These are phyloP conservation scores for Sthenelais limicola DNA, from an alignment of 2,888 invertebrate genomes.

Conservation along the genomic window DNA sequence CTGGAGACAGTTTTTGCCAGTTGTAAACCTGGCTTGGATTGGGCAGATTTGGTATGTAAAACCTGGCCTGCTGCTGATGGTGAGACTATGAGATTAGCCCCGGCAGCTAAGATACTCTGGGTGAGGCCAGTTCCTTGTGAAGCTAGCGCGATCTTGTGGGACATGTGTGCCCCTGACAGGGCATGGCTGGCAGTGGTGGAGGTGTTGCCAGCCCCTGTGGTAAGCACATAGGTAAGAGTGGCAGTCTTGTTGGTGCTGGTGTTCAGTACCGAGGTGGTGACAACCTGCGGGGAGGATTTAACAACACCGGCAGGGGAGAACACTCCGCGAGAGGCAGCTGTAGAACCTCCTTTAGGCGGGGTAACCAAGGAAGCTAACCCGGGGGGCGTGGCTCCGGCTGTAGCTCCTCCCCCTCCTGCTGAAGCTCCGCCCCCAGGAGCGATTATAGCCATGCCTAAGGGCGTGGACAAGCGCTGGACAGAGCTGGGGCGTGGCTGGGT, in stretches of 20 bases:
- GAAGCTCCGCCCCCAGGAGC: background rate
- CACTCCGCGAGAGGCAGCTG: background rate
- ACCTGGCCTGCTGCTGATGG: too few relatives aligned
- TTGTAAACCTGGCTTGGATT: too few relatives aligned
- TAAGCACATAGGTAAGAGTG: slow-evolving; percentile 22
- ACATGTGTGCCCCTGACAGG: background rate
- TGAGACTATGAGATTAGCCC: too few relatives aligned
- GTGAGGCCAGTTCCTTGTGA: background rate
- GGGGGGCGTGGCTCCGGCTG: background rate
- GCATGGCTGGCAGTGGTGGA: background rate
- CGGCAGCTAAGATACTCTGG: too few relatives aligned
- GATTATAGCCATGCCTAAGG: slow-evolving; percentile 16
- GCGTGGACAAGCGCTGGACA: slow-evolving; percentile 4
- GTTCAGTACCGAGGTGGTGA: slow-evolving; percentile 15
- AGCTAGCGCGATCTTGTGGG: background rate
- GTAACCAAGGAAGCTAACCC: slow-evolving; percentile 5
- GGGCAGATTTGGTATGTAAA: too few relatives aligned
- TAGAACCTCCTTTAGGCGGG: background rate
- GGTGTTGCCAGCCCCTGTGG: background rate
- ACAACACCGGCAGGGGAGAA: background rate
- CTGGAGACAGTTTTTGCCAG: background rate
- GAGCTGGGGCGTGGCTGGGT: background rate
- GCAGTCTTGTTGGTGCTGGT: slow-evolving; percentile 14
- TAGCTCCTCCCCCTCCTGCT: background rate
- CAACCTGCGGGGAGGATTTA: background rate